Base-by-base conservation (phyloP, 2,797 vertebrate genomes). In the Pitangus sulphuratus region DNA sequence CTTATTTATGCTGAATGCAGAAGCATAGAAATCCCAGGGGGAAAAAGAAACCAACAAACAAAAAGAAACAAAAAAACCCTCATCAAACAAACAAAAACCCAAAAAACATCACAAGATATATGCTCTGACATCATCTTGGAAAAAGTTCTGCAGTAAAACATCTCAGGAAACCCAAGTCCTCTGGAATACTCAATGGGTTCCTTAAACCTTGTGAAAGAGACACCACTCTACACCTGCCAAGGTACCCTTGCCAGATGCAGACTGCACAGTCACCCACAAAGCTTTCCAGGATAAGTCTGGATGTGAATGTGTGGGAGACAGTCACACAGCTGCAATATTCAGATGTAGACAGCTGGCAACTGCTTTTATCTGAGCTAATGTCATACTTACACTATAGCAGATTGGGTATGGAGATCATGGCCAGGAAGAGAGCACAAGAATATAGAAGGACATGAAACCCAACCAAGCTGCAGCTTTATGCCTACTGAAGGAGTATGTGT, bases 401-500 rank as follows among this genome's bases (percentile, higher is more conserved):
- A 5, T 1, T 31, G 40, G 40, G 35, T 19, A 74, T 4, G 33
- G 64, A 22, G 28, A n/a, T 5, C 53, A 33, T 0, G 0, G 1
- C 15, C 28, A 44, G 35, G 56, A 75, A 72, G 31, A 26, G 4
- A 51, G 42, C 39, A 5, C 76, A 16, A 26, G 40, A n/a, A 3
- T 4, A n/a, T 0, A 42, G 62, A n/a, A 83, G 35, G 71, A 42
- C 25, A 6, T 0, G 5, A 45, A 89, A 20, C 72, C 61, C 57
- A 37, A 2, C 10, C 25, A 35, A 12, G 21, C 3, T 37, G 53
- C 2, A 3, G 51, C 21, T 61, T 20, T 42, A 11, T 16, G 14
- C 7, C 71, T 71, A 18, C 5, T 60, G 58, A 33, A 66, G 69
- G 54, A 58, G 30, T 2, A 8, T 1, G 11, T 71, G 45, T 15